A percentile compares a stretch with the other conserved stretches of the same genome.
These are phyloP conservation scores for Hyperoplus lanceolatus DNA, from an alignment of 2,797 vertebrate species.

Conservation along the genomic window DNA sequence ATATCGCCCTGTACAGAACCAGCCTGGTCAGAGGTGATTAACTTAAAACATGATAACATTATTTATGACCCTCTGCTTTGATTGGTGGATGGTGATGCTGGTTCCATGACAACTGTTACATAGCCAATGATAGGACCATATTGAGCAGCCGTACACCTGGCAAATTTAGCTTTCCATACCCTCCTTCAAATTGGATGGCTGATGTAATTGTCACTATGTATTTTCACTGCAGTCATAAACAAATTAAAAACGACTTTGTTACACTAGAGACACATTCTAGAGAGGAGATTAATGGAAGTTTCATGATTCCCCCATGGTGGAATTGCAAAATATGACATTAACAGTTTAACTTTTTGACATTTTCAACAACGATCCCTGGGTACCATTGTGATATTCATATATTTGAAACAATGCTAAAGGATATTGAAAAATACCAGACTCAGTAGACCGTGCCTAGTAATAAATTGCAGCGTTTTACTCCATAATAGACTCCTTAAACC, in stretches of 20 bases:
- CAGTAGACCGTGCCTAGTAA: not conserved
- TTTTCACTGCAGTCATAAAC: constrained; percentile 53
- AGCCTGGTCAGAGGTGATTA: constrained; percentile 6
- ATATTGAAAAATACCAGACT: constrained; percentile 17
- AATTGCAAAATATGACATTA: constrained; percentile 61
- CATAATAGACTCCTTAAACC: constrained; percentile 52
- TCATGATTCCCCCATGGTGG: constrained; percentile 54
- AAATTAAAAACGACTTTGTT: constrained; percentile 49
- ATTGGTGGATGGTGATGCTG: not conserved
- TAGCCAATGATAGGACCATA: not conserved
- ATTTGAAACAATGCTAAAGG: constrained; percentile 24
- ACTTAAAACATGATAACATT: not conserved
- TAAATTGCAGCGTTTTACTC: constrained; percentile 48
- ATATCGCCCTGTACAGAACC: not conserved
- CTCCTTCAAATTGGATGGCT: not conserved
- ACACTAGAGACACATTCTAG: constrained; percentile 26
- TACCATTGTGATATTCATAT: constrained; percentile 26
- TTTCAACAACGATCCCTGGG: constrained; percentile 37
- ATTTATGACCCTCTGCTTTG: not conserved
- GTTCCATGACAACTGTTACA: not conserved
- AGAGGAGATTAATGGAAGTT: constrained; percentile 55
- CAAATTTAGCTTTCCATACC: not conserved
- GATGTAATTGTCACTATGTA: constrained; percentile 62
- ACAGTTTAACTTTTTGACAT: constrained; percentile 64
- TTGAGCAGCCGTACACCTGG: not conserved